phyloP scores from a whole-genome alignment of 1,140 invertebrate genomes.

The Littorina saxatilis region DNA sequence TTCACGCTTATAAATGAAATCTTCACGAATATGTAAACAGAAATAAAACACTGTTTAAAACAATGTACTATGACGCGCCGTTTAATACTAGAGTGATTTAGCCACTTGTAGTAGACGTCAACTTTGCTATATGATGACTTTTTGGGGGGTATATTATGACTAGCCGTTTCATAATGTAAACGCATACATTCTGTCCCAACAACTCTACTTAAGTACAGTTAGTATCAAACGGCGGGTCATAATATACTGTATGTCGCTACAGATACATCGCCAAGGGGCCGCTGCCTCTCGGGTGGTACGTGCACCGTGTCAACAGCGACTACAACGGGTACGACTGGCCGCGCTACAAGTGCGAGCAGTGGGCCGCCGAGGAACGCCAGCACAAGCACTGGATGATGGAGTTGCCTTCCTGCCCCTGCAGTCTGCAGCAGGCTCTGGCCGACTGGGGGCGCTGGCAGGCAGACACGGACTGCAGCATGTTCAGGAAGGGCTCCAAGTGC shows the following conservation, averaged over 20 bases:
- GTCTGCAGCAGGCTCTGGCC: slow-evolving; percentile 89
- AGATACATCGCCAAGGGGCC: slow-evolving; percentile 36
- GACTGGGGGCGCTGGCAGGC: slow-evolving; percentile 95
- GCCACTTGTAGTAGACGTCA: too few relatives aligned
- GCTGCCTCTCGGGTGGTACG: slow-evolving; percentile 65
- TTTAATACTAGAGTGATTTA: too few relatives aligned
- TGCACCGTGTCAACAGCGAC: slow-evolving; percentile 48
- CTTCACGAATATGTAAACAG: too few relatives aligned
- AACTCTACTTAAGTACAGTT: neutral
- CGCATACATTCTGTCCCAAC: neutral
- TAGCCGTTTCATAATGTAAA: too few relatives aligned
- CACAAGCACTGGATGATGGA: slow-evolving; percentile 59
- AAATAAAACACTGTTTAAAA: too few relatives aligned
- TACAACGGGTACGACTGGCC: slow-evolving; percentile 60
- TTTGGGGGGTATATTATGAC: too few relatives aligned
- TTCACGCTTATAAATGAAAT: too few relatives aligned
- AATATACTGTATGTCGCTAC: too few relatives aligned
- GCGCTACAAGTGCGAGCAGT: slow-evolving; percentile 52
- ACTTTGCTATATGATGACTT: too few relatives aligned
- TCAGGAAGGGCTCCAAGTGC: slow-evolving; percentile 87
- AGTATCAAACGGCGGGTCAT: neutral
- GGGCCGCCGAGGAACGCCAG: slow-evolving; percentile 53
- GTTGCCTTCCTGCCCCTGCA: slow-evolving; percentile 91
- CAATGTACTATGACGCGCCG: too few relatives aligned
- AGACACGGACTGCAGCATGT: slow-evolving; percentile 87